phyloP scores from a whole-genome alignment of 1,140 invertebrate species.

The Drosophila albomicans region DNA sequence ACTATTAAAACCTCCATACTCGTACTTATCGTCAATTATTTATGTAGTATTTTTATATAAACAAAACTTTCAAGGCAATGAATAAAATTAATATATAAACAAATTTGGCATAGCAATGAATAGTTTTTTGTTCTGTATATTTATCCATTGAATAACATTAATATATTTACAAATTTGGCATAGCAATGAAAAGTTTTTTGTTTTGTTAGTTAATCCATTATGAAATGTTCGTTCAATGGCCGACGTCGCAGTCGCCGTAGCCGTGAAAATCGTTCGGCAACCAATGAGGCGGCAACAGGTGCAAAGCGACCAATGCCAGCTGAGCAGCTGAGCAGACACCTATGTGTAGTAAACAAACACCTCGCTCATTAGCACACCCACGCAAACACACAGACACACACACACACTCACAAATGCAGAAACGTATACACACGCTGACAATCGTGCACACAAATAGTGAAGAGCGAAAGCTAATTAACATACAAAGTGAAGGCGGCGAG shows the following conservation, averaged over 20 bases:
- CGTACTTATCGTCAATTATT: too few relatives aligned
- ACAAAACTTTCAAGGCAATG: too few relatives aligned
- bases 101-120: too few relatives aligned
- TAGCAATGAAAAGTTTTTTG: too few relatives aligned
- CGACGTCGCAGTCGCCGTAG: slow-evolving; percentile 9
- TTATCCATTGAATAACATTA: too few relatives aligned
- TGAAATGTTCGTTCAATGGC: slow-evolving; percentile 36
- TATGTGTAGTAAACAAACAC: slow-evolving; percentile 43
- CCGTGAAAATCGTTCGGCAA: background rate
- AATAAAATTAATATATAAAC: too few relatives aligned
- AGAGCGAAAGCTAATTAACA: slow-evolving; percentile 75
- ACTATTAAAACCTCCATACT: too few relatives aligned
- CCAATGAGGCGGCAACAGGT: slow-evolving; percentile 77
- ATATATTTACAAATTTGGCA: too few relatives aligned
- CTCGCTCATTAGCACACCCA: slow-evolving; percentile 77
- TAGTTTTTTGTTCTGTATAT: background rate
- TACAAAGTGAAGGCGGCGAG: slow-evolving; percentile 63
- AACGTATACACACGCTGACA: background rate
- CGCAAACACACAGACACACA: slow-evolving; percentile 43
- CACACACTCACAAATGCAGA: slow-evolving; percentile 11
- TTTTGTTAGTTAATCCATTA: background rate
- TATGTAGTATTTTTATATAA: too few relatives aligned
- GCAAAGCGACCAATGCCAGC: slow-evolving; percentile 58
- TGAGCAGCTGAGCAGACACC: slow-evolving; percentile 65
- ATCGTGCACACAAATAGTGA: slow-evolving; percentile 1